These are phyloP conservation scores for Drosophila bipectinata DNA, from an alignment of 1,140 invertebrate species.

Conservation along the genomic window DNA sequence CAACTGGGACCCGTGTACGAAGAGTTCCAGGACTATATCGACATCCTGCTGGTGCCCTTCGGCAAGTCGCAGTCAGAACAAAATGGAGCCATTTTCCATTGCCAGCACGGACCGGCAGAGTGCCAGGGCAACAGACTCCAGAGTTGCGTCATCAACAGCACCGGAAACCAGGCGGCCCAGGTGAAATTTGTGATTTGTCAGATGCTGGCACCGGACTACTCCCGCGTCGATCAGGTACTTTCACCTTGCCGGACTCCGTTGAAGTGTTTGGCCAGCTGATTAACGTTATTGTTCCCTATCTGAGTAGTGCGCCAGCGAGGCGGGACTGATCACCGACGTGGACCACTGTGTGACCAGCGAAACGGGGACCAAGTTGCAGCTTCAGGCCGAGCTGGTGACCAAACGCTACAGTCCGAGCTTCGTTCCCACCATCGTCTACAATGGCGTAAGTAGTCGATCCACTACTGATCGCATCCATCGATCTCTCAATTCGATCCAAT, in stretches of 20 bases:
- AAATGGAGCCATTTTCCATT: conserved; percentile 86
- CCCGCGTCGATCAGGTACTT: conserved; percentile 54
- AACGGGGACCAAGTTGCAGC: conserved; percentile 84
- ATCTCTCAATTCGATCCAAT: background rate
- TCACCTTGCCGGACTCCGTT: conserved; percentile 8
- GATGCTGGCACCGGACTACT: conserved; percentile 83
- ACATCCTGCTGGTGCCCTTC: conserved; percentile 88
- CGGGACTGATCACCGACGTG: conserved; percentile 80
- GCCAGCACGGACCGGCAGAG: conserved; percentile 88
- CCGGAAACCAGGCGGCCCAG: conserved; percentile 79
- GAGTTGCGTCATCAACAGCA: conserved; percentile 86
- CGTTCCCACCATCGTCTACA: conserved; percentile 86
- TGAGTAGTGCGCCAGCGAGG: conserved; percentile 84
- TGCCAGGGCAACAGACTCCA: conserved; percentile 88
- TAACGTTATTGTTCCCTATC: conserved; percentile 27
- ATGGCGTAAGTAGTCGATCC: conserved; percentile 80
- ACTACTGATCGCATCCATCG: conserved; percentile 8
- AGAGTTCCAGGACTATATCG: conserved; percentile 84
- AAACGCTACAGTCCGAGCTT: conserved; percentile 84
- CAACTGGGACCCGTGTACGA: conserved; percentile 85
- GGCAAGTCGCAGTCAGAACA: conserved; percentile 88
- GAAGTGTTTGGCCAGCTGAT: conserved; percentile 38
- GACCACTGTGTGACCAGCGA: conserved; percentile 82
- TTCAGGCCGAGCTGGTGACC: conserved; percentile 85
- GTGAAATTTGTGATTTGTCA: conserved; percentile 85